Percentiles rank a stretch among this genome's conserved stretches.
Evolutionary conservation across 2,797 vertebrate genomes (phyloP).

Genomic region (Argyrosomus regius): DNA sequence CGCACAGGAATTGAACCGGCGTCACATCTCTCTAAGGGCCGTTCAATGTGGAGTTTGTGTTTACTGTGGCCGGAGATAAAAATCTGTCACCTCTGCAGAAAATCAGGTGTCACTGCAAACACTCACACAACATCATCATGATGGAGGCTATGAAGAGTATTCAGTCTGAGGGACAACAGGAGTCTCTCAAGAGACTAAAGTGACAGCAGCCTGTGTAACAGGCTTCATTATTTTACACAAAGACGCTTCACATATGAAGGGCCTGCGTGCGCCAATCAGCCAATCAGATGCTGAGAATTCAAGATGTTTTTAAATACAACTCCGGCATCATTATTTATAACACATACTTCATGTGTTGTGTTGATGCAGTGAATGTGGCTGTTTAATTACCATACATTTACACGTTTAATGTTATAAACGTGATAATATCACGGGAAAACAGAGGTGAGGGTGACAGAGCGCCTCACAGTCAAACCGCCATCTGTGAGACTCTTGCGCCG

Average conservation of each 20-base stretch:
- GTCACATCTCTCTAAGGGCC: not conserved
- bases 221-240: not conserved
- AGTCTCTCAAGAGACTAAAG: too few species aligned
- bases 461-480: not conserved
- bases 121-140: too few species aligned
- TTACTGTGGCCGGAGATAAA: not conserved
- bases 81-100: constrained; percentile 23
- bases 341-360: not conserved
- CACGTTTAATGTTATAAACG: not conserved
- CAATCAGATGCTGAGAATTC: not conserved
- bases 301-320: not conserved
- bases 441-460: not conserved
- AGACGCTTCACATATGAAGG: not conserved
- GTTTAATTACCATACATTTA: not conserved
- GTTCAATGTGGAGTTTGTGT: not conserved
- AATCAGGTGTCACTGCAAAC: constrained; percentile 5
- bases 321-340: not conserved
- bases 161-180: not conserved
- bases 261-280: not conserved
- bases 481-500: constrained; percentile 55
- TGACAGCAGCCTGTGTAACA: too few species aligned
- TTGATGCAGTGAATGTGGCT: not conserved
- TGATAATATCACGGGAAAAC: not conserved
- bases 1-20: constrained; percentile 48
- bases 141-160: not conserved